Conservation (phyloP, 2,888 invertebrate genomes). For the Zygaena filipendulae region DNA sequence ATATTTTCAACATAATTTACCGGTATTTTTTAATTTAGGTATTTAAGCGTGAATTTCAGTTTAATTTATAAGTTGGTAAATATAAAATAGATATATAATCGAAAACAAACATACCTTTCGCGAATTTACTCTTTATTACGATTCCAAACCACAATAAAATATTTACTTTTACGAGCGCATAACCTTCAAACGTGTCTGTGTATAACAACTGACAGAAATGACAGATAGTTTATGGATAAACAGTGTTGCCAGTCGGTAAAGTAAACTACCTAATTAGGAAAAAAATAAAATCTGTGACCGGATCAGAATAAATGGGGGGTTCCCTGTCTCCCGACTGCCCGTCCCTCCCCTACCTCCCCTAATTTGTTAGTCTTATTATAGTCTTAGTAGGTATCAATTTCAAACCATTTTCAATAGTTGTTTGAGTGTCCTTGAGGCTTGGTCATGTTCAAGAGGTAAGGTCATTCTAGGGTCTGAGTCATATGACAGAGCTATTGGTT, state of each 20-base stretch:
- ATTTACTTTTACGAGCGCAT: constrained; percentile 6
- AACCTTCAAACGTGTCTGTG: constrained; percentile 4
- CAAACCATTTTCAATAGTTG: no score
- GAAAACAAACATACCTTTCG: constrained; percentile 6
- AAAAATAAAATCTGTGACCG: constrained; percentile 8
- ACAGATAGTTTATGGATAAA: constrained; percentile 7
- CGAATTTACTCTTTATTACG: constrained; percentile 4
- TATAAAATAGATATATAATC: constrained; percentile 5
- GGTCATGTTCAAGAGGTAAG: no score
- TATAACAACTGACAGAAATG: constrained; percentile 7
- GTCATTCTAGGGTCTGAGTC: no score
- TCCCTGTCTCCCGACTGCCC: constrained; percentile 13
- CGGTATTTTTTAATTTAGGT: constrained; percentile 9
- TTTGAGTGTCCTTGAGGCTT: no score
- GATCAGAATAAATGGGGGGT: constrained; percentile 11
- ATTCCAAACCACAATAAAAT: constrained; percentile 7
- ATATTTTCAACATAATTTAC: constrained; percentile 11
- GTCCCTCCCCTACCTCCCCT: constrained; percentile 14
- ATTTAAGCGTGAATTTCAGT: constrained; percentile 7
- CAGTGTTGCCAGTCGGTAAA: constrained; percentile 12
- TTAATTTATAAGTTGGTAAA: constrained; percentile 9
- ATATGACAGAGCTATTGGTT: no score
- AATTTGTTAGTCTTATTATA: no score
- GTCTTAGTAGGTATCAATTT: no score
- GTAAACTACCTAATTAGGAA: constrained; percentile 8